A percentile compares a stretch with the other conserved stretches of the same genome.
These are phyloP conservation scores for Reinhardtius hippoglossoides DNA, from an alignment of 2,113 vertebrate species.

Conservation along the genomic window DNA sequence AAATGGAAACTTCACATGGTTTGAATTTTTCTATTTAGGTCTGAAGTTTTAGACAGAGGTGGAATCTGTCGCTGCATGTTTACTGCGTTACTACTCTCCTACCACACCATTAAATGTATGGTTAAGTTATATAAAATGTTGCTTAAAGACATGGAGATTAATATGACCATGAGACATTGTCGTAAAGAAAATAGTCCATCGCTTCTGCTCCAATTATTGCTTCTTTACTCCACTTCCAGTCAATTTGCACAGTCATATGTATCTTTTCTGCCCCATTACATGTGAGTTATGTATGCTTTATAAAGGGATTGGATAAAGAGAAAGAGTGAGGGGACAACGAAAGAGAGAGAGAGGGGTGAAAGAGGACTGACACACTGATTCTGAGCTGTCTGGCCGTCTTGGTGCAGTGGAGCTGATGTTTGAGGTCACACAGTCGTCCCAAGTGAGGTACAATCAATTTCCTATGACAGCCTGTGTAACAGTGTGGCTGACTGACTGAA, in stretches of 20 bases:
- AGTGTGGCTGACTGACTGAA: conserved; percentile 21
- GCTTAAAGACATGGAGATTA: too few species aligned
- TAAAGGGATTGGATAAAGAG: not conserved
- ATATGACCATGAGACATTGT: not conserved
- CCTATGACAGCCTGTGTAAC: conserved; percentile 44
- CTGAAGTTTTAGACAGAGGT: not conserved
- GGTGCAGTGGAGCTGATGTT: conserved; percentile 59
- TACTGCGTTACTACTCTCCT: not conserved
- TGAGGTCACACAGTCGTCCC: conserved; percentile 63
- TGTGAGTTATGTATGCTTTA: not conserved
- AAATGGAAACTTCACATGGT: not conserved
- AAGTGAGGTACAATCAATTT: conserved; percentile 48
- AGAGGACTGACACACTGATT: conserved; percentile 19
- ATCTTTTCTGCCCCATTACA: not conserved
- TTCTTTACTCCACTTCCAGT: not conserved
- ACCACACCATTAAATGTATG: not conserved
- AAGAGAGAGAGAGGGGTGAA: not conserved
- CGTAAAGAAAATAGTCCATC: too few species aligned
- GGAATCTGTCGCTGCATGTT: not conserved
- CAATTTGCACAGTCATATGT: not conserved
- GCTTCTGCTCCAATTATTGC: not conserved
- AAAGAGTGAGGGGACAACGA: not conserved
- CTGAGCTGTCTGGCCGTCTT: conserved; percentile 37
- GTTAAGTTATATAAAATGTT: too few species aligned
- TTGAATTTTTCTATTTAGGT: not conserved